Base-by-base conservation (phyloP, 2,113 vertebrate genomes). In the Ceyx margarethae region DNA sequence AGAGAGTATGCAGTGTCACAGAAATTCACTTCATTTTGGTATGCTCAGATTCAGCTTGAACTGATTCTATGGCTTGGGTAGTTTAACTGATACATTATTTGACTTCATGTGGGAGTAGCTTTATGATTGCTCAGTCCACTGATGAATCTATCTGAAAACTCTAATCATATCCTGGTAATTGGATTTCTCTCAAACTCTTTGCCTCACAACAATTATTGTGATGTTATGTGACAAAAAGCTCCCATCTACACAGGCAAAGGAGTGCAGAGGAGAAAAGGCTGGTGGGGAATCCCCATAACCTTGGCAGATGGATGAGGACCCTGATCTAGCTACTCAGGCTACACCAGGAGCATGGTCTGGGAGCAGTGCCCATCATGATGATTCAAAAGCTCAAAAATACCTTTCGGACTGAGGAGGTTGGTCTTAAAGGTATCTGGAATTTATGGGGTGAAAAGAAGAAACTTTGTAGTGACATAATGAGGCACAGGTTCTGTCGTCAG, bases 11-110 rank as follows among this genome's bases (percentile, higher is more conserved):
- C 87, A 92, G 60, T 93, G 81, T 92, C 84, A 91, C 56, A 94
- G 75, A 94, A 95, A 95, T 95, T 79, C n/a, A 10, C 56, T 89
- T 87, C 62, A 85, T 81, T 89, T 90, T 67, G 42, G 31, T 54
- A 53, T 25, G 53, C 75, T 88, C 56, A 53, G 12, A 67, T 75
- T 85, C 66, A 95, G 33, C 54, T 67, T 79, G 57, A 90, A 45
- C 48, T 42, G 68, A 58, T 72, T 91, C 56, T 85, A 40, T 72
- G 74, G 37, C 33, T 74, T 87, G 71, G 51, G 9, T 80, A 81
- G 37, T 28, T 87, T 56, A 85, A 50, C 60, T 66, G 60, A 87
- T 53, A 40, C 2, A 3, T 58, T 81, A 64, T 68, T 91, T 28
- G 64, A 35, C 61, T 94, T 94, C 23, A 33, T 7, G 40, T 45